Evolutionary conservation across 1,140 invertebrate species (phyloP), one percentile per base, ranked within the genome.

Genomic region (Laupala kohalensis): DNA sequence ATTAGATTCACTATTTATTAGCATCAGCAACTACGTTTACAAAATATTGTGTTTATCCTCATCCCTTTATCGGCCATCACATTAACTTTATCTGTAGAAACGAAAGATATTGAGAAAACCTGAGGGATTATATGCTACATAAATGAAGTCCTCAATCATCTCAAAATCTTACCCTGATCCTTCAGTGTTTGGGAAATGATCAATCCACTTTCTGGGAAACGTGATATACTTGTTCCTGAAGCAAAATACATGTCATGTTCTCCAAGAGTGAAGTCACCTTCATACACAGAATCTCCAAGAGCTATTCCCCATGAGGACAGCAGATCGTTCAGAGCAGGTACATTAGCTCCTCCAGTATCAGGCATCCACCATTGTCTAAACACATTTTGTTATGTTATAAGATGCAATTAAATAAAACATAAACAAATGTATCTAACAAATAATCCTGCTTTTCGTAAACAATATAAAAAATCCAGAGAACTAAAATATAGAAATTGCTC

Each of bases 291-390:
- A 81, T 97, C 93, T 67, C 92, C 91, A 73, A 98, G 88, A 5
- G 90, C 91, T 75, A 97, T 91, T 74, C 90, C 90, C 87, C 94
- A 93, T 73, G 83, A 85, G 24, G 84, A 80, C 73, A 98, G 81
- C 6, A 98, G 82, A 78, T 97, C 94, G 80, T 98, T 98, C 37
- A 98, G 78, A 2, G 96, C 95, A 6, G 96, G 96, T 70, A 98
- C 86, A 82, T 98, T 98, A 1, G 94, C 86, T 5, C 96, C 96
- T n/a, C 96, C 96, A 0, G 94, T 96, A 77, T 95, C 93, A 6
- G 95, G 94, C 82, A 94, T 90, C 93, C 94, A 93, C 88, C 86
- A 87, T 75, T 88, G 85, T 73, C 88, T 88, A 76, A 19, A 24
- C 19, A 74, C n/a, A n/a, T n/a, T n/a, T n/a, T n/a, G n/a, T n/a